phyloP scores from a whole-genome alignment of 1,140 invertebrate species.

The Venustaconcha ellipsiformis region DNA sequence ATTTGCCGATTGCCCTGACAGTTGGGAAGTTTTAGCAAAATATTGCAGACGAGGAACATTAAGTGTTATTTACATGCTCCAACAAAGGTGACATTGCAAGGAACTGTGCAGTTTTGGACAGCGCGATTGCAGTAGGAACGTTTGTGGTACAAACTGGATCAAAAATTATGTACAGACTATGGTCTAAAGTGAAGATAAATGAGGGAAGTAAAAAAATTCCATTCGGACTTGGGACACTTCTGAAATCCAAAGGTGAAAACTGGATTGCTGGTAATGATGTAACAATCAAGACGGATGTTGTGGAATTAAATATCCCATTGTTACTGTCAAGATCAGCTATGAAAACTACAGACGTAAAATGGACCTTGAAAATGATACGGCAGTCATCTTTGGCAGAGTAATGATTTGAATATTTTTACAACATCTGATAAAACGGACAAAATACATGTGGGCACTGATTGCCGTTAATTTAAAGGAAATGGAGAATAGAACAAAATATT shows the following conservation, averaged over 20 bases:
- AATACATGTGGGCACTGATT: too few relatives aligned
- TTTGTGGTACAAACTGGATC: constrained; percentile 28
- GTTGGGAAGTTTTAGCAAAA: constrained; percentile 37
- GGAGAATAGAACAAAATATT: background rate
- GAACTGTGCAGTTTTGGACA: constrained; percentile 41
- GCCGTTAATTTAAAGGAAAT: constrained; percentile 16
- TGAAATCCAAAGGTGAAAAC: constrained; percentile 16
- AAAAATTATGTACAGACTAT: constrained; percentile 12
- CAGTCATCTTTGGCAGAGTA: constrained; percentile 30
- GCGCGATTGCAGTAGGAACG: constrained; percentile 39
- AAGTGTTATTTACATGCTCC: constrained; percentile 32
- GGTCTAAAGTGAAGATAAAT: constrained; percentile 5
- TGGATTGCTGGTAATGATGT: constrained; percentile 19
- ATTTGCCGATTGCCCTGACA: constrained; percentile 37
- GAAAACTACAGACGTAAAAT: constrained; percentile 33
- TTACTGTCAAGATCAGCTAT: constrained; percentile 28
- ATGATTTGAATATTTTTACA: constrained; percentile 32
- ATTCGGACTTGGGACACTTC: constrained; percentile 20
- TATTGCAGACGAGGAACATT: constrained; percentile 23
- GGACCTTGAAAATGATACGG: constrained; percentile 31
- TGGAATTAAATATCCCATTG: constrained; percentile 37
- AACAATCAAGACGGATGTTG: constrained; percentile 27
- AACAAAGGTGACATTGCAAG: constrained; percentile 22
- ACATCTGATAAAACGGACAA: constrained; percentile 20
- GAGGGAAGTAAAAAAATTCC: constrained; percentile 30